phyloP scores from a whole-genome alignment of 2,797 vertebrate species.

The Rhincodon typus region DNA sequence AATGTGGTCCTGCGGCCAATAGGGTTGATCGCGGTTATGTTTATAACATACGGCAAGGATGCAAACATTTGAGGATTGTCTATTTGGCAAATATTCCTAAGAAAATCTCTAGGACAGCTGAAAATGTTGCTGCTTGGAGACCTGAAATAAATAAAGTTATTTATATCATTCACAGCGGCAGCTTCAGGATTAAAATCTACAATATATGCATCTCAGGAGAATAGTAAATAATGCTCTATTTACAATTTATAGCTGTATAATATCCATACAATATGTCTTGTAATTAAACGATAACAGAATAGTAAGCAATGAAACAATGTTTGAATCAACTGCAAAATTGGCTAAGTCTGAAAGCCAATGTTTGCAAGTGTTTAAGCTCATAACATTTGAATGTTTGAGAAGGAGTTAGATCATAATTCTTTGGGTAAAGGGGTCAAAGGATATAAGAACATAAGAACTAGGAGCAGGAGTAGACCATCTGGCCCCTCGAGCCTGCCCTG shows the following conservation, averaged over 20 bases:
- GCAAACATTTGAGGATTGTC: conserved; percentile 32
- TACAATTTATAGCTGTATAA: not conserved
- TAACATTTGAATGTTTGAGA: too few relatives aligned
- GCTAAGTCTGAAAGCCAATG: not conserved
- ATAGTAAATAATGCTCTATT: not conserved
- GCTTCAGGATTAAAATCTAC: not conserved
- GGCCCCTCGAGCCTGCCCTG: too few relatives aligned
- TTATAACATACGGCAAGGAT: conserved; percentile 1
- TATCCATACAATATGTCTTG: not conserved
- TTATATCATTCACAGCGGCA: not conserved
- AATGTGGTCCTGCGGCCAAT: not conserved
- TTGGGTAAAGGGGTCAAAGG: too few relatives aligned
- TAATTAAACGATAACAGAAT: not conserved
- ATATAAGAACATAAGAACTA: too few relatives aligned
- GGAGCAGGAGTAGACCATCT: too few relatives aligned
- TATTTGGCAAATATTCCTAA: not conserved
- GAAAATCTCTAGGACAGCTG: not conserved
- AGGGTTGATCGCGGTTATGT: conserved; percentile 21
- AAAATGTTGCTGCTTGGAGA: not conserved
- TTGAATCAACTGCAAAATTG: not conserved
- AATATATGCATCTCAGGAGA: not conserved
- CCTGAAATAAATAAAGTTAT: not conserved
- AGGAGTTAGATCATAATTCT: too few relatives aligned
- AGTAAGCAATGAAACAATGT: not conserved
- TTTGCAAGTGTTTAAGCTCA: too few relatives aligned